phyloP scores from a whole-genome alignment of 1,140 invertebrate species.

The Panagrolaimus sp. region DNA sequence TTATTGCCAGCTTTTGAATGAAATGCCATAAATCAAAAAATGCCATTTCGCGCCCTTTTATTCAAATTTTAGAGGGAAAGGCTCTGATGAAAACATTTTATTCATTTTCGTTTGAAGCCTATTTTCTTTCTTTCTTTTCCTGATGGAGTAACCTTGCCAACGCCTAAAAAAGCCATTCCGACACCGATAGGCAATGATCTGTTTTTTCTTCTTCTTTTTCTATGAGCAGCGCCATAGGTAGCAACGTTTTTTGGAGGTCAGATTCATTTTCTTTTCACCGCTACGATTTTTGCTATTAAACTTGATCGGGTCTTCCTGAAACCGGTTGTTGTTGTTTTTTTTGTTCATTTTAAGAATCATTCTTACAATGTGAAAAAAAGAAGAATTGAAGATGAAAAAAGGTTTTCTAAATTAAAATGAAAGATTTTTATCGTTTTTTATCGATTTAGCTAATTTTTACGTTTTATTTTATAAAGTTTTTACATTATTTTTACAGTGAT shows the following conservation, averaged over 20 bases:
- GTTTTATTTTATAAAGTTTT: background rate
- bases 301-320: slow-evolving; percentile 12
- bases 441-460: background rate
- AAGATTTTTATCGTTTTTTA: slow-evolving; percentile 15
- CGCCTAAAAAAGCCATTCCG: slow-evolving; percentile 14
- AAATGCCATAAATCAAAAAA: no score
- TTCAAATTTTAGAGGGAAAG: no score
- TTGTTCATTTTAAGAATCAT: background rate
- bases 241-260: background rate
- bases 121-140: background rate
- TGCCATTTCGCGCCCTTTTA: no score
- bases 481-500: slow-evolving; percentile 10
- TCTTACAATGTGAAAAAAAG: slow-evolving; percentile 4
- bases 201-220: no score
- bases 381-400: background rate
- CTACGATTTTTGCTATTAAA: slow-evolving; percentile 5
- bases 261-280: slow-evolving; percentile 9
- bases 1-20: no score
- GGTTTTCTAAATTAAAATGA: background rate
- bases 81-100: no score
- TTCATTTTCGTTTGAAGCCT: no score
- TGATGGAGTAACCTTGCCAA: slow-evolving; percentile 15
- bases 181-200: slow-evolving; percentile 6
- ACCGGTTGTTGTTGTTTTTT: slow-evolving; percentile 11
- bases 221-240: no score